Evolutionary conservation across 2,113 vertebrate species (phyloP), one percentile per base, ranked within the genome.

Genomic region (Petaurus breviceps): DNA sequence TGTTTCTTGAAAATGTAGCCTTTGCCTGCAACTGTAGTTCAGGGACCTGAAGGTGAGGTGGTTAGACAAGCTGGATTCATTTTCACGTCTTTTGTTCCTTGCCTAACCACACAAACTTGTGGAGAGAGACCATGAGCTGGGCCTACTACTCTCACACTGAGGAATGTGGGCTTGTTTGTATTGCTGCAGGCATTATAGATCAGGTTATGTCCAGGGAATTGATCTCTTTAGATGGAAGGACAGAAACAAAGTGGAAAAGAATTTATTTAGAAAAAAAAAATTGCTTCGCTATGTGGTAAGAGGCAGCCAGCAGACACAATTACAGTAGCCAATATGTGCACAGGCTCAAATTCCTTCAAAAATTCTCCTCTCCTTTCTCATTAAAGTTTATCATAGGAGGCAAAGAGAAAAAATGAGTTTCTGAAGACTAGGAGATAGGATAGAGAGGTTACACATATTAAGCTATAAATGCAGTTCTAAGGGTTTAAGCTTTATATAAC

Each of bases 161-260:
- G 37, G 61, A 77, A 77, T 77, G 1, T 77, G 37, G 37, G 37
- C 61, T 77, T 77, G 8, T 77, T 77, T 77, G 61, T 77, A 77
- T 77, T 47, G 53, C 5, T 51, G n/a, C 43, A 92, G 93, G 46
- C 55, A 94, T 31, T 22, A 0, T 11, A 61, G 43, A 55, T 49
- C 43, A 31, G 14, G 49, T 43, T 2, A 90, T 0, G 0, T 0
- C 84, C 47, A 28, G 84, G 54, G n/a, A 37, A 0, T 1, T 5
- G 50, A 19, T 0, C 54, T n/a, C 31, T 90, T 0, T 3, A 53
- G 46, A 47, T 0, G 94, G 50, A 47, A 49, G 91, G 51, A 93
- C 0, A 47, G 26, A 0, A 0, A 90, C 49, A 46, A 11, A 57
- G 49, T 47, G 8, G 24, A 43, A 43, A 84, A 6, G 68, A 84